Percentiles rank a stretch among this genome's conserved stretches.
These are phyloP conservation scores for Asobara japonica DNA, from an alignment of 1,140 invertebrate species.

Conservation along the genomic window DNA sequence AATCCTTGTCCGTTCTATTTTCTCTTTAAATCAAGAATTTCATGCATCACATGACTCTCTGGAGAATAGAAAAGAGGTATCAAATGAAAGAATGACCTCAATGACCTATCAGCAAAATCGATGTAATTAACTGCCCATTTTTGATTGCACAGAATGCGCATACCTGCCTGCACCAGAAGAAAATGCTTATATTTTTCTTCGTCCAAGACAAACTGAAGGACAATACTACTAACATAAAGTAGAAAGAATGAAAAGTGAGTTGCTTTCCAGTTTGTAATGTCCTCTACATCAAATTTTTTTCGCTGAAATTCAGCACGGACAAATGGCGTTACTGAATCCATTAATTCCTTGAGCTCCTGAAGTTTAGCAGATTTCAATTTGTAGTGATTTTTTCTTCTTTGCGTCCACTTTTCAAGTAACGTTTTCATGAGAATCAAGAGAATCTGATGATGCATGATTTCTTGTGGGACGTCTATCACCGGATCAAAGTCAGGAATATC, in stretches of 20 bases:
- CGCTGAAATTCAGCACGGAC: constrained; percentile 22
- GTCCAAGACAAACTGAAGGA: neutral
- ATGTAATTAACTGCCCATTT: neutral
- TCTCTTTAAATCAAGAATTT: too few relatives aligned
- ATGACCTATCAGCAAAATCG: neutral
- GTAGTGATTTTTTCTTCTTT: neutral
- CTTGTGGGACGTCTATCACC: constrained; percentile 25
- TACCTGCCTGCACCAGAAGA: neutral
- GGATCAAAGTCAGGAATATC: constrained; percentile 27
- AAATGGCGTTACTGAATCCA: neutral
- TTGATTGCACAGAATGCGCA: constrained; percentile 13
- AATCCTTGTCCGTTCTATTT: too few relatives aligned
- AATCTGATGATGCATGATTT: constrained; percentile 36
- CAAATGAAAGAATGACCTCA: constrained; percentile 29
- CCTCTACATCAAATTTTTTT: too few relatives aligned
- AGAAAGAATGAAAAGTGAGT: too few relatives aligned
- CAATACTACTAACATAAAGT: too few relatives aligned
- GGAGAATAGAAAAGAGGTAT: constrained; percentile 29
- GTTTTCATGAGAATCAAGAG: neutral
- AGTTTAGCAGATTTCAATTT: neutral
- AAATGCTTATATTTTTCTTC: constrained; percentile 17
- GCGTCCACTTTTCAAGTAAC: neutral
- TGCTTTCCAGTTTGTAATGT: too few relatives aligned
- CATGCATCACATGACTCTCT: too few relatives aligned
- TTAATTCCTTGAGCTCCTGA: neutral